Evolutionary conservation across 2,888 invertebrate species (phyloP).

Genomic region (Tuberolachnus salignus): DNA sequence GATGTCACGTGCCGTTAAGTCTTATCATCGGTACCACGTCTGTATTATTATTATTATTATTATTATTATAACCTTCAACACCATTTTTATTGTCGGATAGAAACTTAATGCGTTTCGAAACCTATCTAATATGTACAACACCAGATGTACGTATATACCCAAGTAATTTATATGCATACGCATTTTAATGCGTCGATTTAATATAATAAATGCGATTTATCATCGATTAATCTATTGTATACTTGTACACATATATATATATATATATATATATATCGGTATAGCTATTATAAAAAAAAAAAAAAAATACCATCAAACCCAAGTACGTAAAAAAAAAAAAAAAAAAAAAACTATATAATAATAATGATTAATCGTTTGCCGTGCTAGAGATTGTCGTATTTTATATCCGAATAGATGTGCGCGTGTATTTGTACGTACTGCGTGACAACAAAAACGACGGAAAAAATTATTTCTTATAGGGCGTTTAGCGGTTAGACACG

Average conservation of each 20-base stretch:
- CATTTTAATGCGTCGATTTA: not conserved
- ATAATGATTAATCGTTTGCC: too few relatives aligned
- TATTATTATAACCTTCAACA: conserved; percentile 22
- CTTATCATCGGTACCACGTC: not conserved
- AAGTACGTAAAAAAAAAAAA: too few relatives aligned
- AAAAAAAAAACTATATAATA: too few relatives aligned
- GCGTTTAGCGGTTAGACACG: too few relatives aligned
- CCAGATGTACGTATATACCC: not conserved
- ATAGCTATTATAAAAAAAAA: not conserved
- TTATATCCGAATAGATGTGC: too few relatives aligned
- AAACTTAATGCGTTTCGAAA: not conserved
- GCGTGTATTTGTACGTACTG: too few relatives aligned
- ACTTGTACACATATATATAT: not conserved
- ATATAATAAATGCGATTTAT: not conserved
- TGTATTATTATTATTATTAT: not conserved
- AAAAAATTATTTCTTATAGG: too few relatives aligned
- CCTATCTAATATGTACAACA: not conserved
- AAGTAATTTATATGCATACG: not conserved
- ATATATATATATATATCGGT: not conserved
- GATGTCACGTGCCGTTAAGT: conserved; percentile 13
- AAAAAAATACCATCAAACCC: too few relatives aligned
- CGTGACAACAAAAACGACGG: too few relatives aligned
- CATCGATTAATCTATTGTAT: conserved; percentile 13
- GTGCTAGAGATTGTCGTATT: too few relatives aligned
- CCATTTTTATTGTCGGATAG: not conserved